Base-by-base conservation (phyloP, 2,113 vertebrate species). In the Phaethornis superciliosus region DNA sequence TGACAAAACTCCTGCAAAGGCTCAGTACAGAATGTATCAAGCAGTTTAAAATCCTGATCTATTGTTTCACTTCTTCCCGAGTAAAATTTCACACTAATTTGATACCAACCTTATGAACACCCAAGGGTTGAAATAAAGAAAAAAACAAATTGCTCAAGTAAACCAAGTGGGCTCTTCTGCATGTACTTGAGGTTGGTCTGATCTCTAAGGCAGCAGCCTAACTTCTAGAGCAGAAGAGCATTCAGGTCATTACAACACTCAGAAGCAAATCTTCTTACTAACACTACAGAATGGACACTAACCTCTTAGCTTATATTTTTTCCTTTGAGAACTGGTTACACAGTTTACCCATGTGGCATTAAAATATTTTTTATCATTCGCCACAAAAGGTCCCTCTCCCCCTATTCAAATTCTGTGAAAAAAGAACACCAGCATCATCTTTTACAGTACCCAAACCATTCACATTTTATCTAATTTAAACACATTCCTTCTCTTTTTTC, bases 301-400 rank as follows among this genome's bases (percentile, higher is more conserved):
- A 15, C 10, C 35, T 76, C 33, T 55, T 2, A 68, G 42, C 30
- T 46, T 40, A 40, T 12, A 40, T 40, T 40, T 27, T 24, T 46
- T 11, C 49, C 49, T 91, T 46, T 24, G 11, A 42, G 33, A 89
- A 82, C 0, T 69, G 33, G 23, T 32, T 60, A 46, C 5, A 4
- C 15, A 28, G 23, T 76, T 90, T 24, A 87, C 26, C 33, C 47
- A 27, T 0, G 1, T 0, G 44, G 14, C 13, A 60, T 26, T 60
- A 56, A 91, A 60, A 16, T 10, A 87, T 13, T 46, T 42, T 47
- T 70, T 71, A 23, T 14, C 33, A 18, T 35, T 88, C 32, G 30
- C 33, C 1, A 54, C 26, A 54, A 55, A 30, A 64, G 15, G 13
- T 51, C 26, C 4, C 21, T 2, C 6, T 33, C 1, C 0, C 24